A percentile compares a stretch with the other conserved stretches of the same genome.
Conservation (phyloP, 2,113 vertebrate genomes). For the Urocolius indicus region DNA sequence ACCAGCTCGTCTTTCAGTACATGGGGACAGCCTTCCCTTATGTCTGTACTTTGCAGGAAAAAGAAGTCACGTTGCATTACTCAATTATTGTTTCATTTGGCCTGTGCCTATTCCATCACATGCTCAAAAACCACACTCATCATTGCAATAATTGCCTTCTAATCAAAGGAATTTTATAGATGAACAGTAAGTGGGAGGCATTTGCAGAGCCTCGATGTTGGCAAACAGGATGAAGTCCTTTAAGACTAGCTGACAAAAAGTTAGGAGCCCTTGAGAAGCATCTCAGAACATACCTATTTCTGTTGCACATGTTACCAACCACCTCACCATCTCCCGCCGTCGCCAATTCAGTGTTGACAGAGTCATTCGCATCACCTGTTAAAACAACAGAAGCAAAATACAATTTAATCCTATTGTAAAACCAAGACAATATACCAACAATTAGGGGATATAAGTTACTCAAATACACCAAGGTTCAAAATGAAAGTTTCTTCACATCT, state of each 20-base stretch:
- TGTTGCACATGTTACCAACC: slow-evolving; percentile 88
- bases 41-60: neutral
- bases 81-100: neutral
- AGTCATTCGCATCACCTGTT: slow-evolving; percentile 87
- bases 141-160: neutral
- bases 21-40: too few species aligned
- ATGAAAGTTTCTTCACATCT: neutral
- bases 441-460: neutral
- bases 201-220: neutral
- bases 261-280: neutral
- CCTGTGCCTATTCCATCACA: neutral
- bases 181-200: neutral
- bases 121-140: neutral
- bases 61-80: neutral
- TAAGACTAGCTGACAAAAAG: neutral
- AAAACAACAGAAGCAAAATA: neutral
- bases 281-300: slow-evolving; percentile 83
- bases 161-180: neutral
- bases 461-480: neutral
- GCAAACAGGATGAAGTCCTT: neutral
- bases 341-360: slow-evolving; percentile 87
- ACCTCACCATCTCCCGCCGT: slow-evolving; percentile 87
- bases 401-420: neutral
- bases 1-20: too few species aligned
- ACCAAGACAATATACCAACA: neutral